Percentiles rank a stretch among this genome's conserved stretches.
These are phyloP conservation scores for Pararge aegeria DNA, from an alignment of 1,140 invertebrate genomes.

Conservation along the genomic window DNA sequence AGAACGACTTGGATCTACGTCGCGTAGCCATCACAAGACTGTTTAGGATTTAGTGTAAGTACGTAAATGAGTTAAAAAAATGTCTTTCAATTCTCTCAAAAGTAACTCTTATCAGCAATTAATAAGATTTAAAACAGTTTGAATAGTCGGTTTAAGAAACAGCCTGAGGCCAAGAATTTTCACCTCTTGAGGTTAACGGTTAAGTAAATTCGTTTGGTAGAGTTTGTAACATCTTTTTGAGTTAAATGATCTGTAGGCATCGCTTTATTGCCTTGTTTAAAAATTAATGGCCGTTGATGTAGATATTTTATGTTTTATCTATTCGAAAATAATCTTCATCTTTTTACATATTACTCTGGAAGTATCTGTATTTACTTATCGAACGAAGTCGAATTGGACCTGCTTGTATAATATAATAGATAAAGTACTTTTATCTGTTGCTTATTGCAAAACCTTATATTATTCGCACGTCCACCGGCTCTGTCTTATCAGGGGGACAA, in stretches of 20 bases:
- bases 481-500: too few species aligned
- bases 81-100: not conserved
- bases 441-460: too few species aligned
- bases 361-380: too few species aligned
- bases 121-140: not conserved
- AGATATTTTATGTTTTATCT: too few species aligned
- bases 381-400: too few species aligned
- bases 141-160: not conserved
- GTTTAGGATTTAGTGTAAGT: not conserved
- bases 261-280: not conserved
- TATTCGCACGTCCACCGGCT: too few species aligned
- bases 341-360: too few species aligned
- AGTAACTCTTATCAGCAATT: not conserved
- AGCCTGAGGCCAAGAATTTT: not conserved
- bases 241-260: not conserved
- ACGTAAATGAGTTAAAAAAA: not conserved
- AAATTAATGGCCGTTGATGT: not conserved
- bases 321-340: too few species aligned
- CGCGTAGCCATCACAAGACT: too few species aligned
- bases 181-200: not conserved
- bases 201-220: not conserved
- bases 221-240: not conserved
- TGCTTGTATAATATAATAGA: too few species aligned
- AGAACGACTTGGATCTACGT: too few species aligned
- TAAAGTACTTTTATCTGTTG: too few species aligned